These are phyloP conservation scores for Hyperoplus lanceolatus DNA, from an alignment of 2,797 vertebrate genomes.

Conservation along the genomic window DNA sequence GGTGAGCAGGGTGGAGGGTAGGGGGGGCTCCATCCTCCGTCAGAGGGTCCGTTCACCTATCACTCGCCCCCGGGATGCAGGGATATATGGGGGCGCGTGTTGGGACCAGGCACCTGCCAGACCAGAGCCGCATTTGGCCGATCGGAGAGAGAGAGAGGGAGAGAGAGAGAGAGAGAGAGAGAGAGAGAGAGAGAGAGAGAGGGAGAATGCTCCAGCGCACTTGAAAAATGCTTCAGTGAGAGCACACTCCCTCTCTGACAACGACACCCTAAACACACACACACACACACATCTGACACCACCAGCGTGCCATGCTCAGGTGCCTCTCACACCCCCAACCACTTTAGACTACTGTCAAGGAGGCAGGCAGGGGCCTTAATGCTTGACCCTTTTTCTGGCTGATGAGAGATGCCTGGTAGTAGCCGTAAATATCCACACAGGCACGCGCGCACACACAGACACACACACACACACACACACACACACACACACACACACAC, in stretches of 20 bases:
- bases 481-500: conserved; percentile 43
- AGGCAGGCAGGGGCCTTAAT: conserved; percentile 54
- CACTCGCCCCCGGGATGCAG: conserved; percentile 74
- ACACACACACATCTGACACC: conserved; percentile 33
- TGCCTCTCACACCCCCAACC: conserved; percentile 28
- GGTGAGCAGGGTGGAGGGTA: conserved; percentile 50
- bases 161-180: too few species aligned
- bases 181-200: too few species aligned
- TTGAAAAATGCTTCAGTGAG: conserved; percentile 78
- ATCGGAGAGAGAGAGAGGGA: conserved; percentile 7
- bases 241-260: conserved; percentile 29
- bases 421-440: not conserved
- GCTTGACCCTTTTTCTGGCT: conserved; percentile 70
- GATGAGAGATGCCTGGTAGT: conserved; percentile 55
- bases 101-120: conserved; percentile 75
- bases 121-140: conserved; percentile 58
- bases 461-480: conserved; percentile 43
- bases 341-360: conserved; percentile 58
- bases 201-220: conserved; percentile 71
- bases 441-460: conserved; percentile 23
- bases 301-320: conserved; percentile 42
- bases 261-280: conserved; percentile 18
- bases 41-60: conserved; percentile 67
- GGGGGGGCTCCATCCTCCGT: conserved; percentile 53
- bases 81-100: conserved; percentile 45